These are phyloP conservation scores for Heliconius hermathena DNA, from an alignment of 1,140 invertebrate genomes.

Conservation along the genomic window DNA sequence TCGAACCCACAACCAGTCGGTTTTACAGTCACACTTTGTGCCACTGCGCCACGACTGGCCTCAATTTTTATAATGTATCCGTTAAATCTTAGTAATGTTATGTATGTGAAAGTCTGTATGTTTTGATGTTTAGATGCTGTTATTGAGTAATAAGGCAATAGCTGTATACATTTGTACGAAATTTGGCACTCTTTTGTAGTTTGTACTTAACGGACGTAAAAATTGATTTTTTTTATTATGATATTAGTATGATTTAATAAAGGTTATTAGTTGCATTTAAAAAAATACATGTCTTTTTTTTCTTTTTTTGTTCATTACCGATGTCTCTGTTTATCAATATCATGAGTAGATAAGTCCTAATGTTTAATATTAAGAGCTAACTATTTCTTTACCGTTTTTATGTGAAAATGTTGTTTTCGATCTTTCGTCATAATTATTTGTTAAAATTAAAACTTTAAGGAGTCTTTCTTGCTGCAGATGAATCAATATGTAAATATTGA, in stretches of 20 bases:
- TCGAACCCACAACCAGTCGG: too few species aligned
- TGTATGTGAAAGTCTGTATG: background rate
- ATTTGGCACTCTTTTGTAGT: too few species aligned
- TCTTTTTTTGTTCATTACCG: background rate
- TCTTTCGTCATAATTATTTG: constrained; percentile 13
- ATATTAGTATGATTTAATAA: too few species aligned
- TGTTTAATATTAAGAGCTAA: background rate
- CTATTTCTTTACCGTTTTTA: background rate
- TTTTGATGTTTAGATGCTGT: background rate
- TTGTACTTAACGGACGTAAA: too few species aligned
- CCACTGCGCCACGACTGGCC: too few species aligned
- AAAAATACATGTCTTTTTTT: background rate
- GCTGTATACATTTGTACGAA: too few species aligned
- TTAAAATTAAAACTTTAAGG: constrained; percentile 26
- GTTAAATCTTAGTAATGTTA: background rate
- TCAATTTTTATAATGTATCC: background rate
- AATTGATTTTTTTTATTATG: too few species aligned
- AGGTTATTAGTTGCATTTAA: background rate
- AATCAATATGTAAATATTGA: constrained; percentile 26
- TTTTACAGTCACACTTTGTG: too few species aligned
- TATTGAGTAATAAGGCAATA: background rate
- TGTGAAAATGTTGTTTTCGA: background rate
- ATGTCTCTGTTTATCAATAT: background rate
- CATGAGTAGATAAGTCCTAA: background rate
- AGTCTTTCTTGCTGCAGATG: constrained; percentile 19